phyloP scores from a whole-genome alignment of 2,797 vertebrate genomes.

The Halcyon smyrnensis region DNA sequence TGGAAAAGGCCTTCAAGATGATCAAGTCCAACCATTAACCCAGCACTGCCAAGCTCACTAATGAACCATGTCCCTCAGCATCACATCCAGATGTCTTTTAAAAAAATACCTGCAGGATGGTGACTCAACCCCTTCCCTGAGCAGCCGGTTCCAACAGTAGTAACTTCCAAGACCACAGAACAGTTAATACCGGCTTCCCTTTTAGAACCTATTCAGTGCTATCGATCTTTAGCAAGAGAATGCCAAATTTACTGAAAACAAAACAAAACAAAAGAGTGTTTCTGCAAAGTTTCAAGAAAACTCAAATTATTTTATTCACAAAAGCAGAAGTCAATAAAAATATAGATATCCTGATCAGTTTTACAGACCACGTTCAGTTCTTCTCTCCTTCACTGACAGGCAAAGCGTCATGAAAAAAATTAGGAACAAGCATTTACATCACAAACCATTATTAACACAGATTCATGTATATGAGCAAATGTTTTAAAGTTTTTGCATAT shows the following conservation, averaged over 20 bases:
- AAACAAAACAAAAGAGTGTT: neutral
- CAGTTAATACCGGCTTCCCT: neutral
- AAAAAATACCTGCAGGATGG: neutral
- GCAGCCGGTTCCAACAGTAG: neutral
- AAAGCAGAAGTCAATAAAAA: constrained; percentile 69
- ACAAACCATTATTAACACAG: constrained; percentile 39
- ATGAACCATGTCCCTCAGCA: neutral
- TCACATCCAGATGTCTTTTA: neutral
- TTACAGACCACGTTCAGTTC: constrained; percentile 38
- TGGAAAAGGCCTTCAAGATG: neutral
- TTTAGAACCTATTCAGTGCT: neutral
- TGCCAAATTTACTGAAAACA: neutral
- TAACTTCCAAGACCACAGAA: neutral
- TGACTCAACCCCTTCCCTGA: neutral
- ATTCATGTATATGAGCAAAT: constrained; percentile 29
- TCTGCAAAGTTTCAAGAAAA: constrained; percentile 55
- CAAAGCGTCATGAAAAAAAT: constrained; percentile 36
- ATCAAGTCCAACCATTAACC: neutral
- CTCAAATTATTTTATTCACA: constrained; percentile 70
- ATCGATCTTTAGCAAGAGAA: neutral
- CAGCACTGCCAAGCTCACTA: neutral
- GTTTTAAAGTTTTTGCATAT: constrained; percentile 44
- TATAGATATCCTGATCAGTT: constrained; percentile 64
- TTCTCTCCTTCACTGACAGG: constrained; percentile 49
- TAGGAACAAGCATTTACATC: constrained; percentile 56